Evolutionary conservation across 2,113 vertebrate species (phyloP).

Genomic region (Pheucticus melanocephalus): DNA sequence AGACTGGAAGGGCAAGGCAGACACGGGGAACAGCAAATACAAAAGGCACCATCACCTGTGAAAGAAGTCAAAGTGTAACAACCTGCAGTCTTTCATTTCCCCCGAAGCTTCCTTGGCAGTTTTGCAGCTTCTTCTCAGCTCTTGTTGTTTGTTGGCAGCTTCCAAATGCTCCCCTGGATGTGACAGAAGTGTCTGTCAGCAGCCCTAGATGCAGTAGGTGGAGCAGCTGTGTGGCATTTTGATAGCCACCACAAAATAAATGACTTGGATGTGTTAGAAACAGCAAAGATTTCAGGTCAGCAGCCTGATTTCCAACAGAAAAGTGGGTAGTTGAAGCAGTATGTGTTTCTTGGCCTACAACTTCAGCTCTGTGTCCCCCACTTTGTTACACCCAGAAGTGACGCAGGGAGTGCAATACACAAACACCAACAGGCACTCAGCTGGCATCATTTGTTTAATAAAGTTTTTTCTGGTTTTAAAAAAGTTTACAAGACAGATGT

Average conservation of each 20-base stretch:
- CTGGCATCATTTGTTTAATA: constrained; percentile 59
- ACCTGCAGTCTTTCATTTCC: neutral
- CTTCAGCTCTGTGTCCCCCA: neutral
- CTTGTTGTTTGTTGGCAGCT: neutral
- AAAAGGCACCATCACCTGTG: neutral
- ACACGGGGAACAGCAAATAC: neutral
- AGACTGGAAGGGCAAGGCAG: neutral
- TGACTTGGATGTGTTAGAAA: neutral
- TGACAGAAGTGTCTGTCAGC: neutral
- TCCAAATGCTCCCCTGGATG: neutral
- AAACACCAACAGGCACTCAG: constrained; percentile 6
- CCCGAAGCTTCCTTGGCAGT: neutral
- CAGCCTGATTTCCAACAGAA: neutral
- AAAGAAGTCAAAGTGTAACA: neutral
- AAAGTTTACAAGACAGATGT: constrained; percentile 72
- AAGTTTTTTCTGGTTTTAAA: constrained; percentile 56
- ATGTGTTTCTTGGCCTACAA: neutral
- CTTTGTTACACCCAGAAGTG: neutral
- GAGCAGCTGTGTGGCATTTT: neutral
- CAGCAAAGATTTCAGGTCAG: neutral
- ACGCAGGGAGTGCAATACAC: neutral
- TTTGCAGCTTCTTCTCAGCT: neutral
- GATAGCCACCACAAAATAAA: neutral
- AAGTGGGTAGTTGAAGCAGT: neutral
- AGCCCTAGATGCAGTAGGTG: neutral